A percentile compares a stretch with the other conserved stretches of the same genome.
phyloP scores from a whole-genome alignment of 2,113 vertebrate genomes.

The Smithornis capensis region DNA sequence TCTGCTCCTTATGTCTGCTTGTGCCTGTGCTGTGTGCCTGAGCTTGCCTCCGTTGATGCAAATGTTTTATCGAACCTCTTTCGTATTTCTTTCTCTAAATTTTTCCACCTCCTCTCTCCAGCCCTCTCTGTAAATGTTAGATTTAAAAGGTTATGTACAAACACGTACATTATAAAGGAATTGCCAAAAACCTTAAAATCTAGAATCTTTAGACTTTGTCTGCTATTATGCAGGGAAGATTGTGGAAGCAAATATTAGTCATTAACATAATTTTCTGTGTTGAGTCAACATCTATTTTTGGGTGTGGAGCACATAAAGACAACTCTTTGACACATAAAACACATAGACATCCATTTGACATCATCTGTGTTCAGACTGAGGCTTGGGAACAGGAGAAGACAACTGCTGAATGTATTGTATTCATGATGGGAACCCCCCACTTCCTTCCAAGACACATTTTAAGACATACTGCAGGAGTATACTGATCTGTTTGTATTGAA shows the following conservation, averaged over 20 bases:
- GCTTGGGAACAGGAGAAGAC: neutral
- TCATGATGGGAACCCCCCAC: neutral
- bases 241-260: conserved; percentile 72
- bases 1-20: accelerated
- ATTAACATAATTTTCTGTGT: conserved; percentile 71
- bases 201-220: conserved; percentile 4
- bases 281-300: conserved; percentile 79
- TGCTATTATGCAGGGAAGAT: conserved; percentile 55
- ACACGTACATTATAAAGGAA: conserved; percentile 1
- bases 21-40: neutral
- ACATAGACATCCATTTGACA: conserved; percentile 56
- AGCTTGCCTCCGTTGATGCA: neutral
- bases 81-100: neutral
- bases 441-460: neutral
- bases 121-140: conserved; percentile 25
- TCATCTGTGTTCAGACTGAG: conserved; percentile 44
- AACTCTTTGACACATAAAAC: conserved; percentile 57
- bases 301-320: conserved; percentile 53
- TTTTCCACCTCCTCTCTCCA: conserved; percentile 17
- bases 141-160: conserved; percentile 53
- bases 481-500: conserved; percentile 22
- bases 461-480: neutral
- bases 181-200: conserved; percentile 23
- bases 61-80: neutral
- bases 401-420: neutral